Percentiles rank a stretch among this genome's conserved stretches.
phyloP scores from a whole-genome alignment of 2,113 vertebrate species.

The Sceloporus tristichus region DNA sequence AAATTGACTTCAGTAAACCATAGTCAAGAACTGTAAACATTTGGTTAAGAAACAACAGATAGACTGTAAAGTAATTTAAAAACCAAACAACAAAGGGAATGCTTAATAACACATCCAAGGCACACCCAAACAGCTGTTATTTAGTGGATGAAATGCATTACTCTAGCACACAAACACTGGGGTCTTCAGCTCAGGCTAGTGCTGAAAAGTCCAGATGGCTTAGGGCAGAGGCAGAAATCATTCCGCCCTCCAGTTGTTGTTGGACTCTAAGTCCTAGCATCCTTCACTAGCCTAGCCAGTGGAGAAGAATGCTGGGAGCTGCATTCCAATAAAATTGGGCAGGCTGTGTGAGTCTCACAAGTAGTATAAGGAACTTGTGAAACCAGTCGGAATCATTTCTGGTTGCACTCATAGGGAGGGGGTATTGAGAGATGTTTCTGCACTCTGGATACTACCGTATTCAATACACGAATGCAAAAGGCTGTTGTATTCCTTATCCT shows the following conservation, averaged over 20 bases:
- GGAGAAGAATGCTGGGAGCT: no score
- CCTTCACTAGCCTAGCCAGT: no score
- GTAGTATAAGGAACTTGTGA: background rate
- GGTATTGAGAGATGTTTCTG: background rate
- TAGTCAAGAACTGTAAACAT: background rate
- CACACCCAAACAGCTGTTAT: background rate
- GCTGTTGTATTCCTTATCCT: background rate
- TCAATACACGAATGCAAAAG: background rate
- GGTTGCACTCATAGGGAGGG: background rate
- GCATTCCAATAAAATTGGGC: no score
- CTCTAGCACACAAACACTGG: background rate
- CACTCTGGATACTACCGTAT: background rate
- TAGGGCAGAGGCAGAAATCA: background rate
- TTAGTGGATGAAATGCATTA: background rate
- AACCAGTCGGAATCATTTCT: background rate
- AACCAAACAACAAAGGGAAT: background rate
- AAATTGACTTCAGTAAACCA: background rate
- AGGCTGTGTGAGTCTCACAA: no score
- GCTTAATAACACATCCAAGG: background rate
- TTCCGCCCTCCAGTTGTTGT: no score
- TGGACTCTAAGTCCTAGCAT: no score
- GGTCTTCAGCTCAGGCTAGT: background rate
- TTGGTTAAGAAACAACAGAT: background rate
- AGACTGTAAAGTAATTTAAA: background rate
- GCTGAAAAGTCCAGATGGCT: conserved; percentile 3